phyloP scores from a whole-genome alignment of 2,113 vertebrate species.

The Varanus salvator region DNA sequence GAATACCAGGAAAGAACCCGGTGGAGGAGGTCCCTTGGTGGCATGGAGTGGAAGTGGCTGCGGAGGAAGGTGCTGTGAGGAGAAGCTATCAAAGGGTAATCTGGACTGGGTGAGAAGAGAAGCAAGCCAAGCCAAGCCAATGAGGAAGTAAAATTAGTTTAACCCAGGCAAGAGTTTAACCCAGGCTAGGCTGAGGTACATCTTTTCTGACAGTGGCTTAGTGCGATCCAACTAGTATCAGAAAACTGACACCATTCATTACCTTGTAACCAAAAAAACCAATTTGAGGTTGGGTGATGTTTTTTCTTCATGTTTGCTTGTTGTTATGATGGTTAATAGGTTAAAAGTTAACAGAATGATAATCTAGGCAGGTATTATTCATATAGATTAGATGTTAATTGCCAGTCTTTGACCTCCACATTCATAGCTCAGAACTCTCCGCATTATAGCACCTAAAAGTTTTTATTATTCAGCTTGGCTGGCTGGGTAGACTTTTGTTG shows the following conservation, averaged over 20 bases:
- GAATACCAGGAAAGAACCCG: too few species aligned
- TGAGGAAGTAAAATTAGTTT: too few species aligned
- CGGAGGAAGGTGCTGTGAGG: too few species aligned
- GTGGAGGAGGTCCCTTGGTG: too few species aligned
- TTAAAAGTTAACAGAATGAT: not conserved
- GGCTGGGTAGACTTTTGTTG: too few species aligned
- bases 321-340: not conserved
- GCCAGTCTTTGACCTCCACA: not conserved
- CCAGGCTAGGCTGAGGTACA: not conserved
- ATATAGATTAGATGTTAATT: not conserved
- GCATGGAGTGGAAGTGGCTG: too few species aligned
- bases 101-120: too few species aligned
- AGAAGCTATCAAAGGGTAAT: too few species aligned
- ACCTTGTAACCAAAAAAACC: not conserved
- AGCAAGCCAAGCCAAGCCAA: too few species aligned
- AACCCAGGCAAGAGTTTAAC: not conserved
- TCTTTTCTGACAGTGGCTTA: not conserved
- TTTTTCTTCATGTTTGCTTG: not conserved
- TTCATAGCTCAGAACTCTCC: not conserved
- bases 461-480: too few species aligned
- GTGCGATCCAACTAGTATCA: not conserved
- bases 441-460: too few species aligned
- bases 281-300: not conserved
- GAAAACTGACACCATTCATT: not conserved
- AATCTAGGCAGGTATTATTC: not conserved